Evolutionary conservation across 2,888 invertebrate genomes (phyloP), one percentile per base, ranked within the genome.

Genomic region (Drosophila cognata): DNA sequence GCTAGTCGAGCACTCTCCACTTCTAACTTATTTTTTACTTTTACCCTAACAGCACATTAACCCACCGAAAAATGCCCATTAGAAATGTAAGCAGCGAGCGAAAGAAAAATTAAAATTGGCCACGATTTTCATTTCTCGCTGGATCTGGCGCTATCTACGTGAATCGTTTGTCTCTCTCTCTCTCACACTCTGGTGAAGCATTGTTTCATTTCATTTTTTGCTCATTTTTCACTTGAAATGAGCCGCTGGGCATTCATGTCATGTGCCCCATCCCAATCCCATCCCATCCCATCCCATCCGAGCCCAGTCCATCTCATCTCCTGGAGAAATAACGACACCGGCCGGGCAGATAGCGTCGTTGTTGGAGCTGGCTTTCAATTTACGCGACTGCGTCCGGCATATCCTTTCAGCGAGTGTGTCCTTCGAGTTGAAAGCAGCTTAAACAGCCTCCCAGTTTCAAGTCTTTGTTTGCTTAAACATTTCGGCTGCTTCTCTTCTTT

Each of bases 81-180:
- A 89, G 85, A 87, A 82, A 84, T 79, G 88, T 84, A 79, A 78
- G 84, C 84, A 82, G 76, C 72, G 68, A 61, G 74, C 70, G 79
- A 86, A 79, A 87, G 84, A 88, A 92, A 92, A 92, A 91, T 92
- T 92, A 90, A 92, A 92, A 92, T 92, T 92, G 92, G 91, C 92
- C 91, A 90, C 90, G 91, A 92, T 92, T 92, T 92, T 92, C 88
- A 80, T 78, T 81, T 81, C 84, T 63, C 51, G 74, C 64, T 62
- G 71, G 78, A 70, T 77, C 67, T 81, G 61, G 8, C 36, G 36
- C 50, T 67, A 63, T 55, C 53, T 46, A 58, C 43, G 65, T 48
- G 57, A n/a, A 51, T 46, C 46, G 46, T 59, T 31, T 21, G 28
- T 36, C 29, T 43, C 41, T 29, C 41, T 56, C 18, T 31, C 36